Percentiles rank a stretch among this genome's conserved stretches.
phyloP scores from a whole-genome alignment of 2,888 invertebrate genomes.

The Adelognathus sp. region DNA sequence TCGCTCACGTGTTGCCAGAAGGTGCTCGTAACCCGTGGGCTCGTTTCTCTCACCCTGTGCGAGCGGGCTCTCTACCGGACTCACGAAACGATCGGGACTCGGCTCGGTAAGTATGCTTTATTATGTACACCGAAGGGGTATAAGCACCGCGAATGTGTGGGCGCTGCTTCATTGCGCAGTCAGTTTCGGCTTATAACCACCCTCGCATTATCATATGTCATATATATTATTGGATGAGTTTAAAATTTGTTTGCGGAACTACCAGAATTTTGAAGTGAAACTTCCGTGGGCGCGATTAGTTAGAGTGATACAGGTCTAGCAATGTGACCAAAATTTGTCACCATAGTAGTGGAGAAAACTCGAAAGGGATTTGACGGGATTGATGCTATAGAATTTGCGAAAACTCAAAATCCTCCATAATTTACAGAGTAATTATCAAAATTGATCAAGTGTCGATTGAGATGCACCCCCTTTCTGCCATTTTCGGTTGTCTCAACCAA shows the following conservation, averaged over 20 bases:
- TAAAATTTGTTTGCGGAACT: slow-evolving; percentile 17
- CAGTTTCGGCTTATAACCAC: slow-evolving; percentile 19
- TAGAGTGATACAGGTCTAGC: too few relatives aligned
- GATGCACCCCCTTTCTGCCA: too few relatives aligned
- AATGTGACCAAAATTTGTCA: too few relatives aligned
- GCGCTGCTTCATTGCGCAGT: slow-evolving; percentile 10
- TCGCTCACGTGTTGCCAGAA: background rate
- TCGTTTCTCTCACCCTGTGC: slow-evolving; percentile 30
- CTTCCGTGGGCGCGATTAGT: too few relatives aligned
- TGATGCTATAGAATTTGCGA: too few relatives aligned
- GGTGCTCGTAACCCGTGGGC: slow-evolving; percentile 1
- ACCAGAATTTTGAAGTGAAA: background rate
- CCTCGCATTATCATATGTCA: background rate
- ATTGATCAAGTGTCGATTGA: too few relatives aligned
- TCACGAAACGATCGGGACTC: slow-evolving; percentile 42
- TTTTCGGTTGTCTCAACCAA: too few relatives aligned
- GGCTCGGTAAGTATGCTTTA: slow-evolving; percentile 54
- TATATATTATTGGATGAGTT: background rate
- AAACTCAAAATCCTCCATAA: too few relatives aligned
- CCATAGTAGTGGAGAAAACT: too few relatives aligned
- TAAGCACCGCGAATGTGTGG: background rate
- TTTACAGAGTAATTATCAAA: too few relatives aligned
- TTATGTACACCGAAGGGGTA: slow-evolving; percentile 35
- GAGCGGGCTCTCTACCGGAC: slow-evolving; percentile 9
- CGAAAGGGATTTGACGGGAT: too few relatives aligned